A percentile compares a stretch with the other conserved stretches of the same genome.
Conservation (phyloP, 1,140 invertebrate species). For the Delia radicum region DNA sequence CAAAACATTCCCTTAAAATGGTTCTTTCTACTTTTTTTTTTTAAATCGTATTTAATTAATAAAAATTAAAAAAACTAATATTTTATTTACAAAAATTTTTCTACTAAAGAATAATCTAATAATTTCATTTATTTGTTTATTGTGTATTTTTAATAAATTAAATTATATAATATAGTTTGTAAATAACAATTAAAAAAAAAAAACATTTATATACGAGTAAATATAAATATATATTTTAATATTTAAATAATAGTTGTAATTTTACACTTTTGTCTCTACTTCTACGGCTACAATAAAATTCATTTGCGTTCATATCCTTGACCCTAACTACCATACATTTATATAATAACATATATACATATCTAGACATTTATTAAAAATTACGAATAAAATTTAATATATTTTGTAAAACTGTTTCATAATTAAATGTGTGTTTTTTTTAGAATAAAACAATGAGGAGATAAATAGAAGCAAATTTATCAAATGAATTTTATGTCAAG, state of each 20-base stretch:
- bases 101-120: no score
- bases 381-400: constrained; percentile 14
- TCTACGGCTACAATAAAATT: not conserved
- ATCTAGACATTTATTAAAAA: not conserved
- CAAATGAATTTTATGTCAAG: no score
- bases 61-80: not conserved
- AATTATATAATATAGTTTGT: not conserved
- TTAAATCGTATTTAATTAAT: not conserved
- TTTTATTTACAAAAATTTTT: not conserved
- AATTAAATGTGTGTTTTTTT: not conserved
- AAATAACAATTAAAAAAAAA: not conserved
- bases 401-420: constrained; percentile 33
- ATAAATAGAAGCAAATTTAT: no score
- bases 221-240: not conserved
- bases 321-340: not conserved
- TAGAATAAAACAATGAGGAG: no score
- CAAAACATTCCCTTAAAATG: no score
- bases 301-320: not conserved
- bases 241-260: not conserved
- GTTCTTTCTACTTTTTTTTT: no score
- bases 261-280: not conserved
- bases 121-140: not conserved
- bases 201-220: constrained; percentile 3
- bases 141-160: not conserved
- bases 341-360: constrained; percentile 1